phyloP scores from a whole-genome alignment of 2,113 vertebrate species.

The Pontoporia blainvillei region DNA sequence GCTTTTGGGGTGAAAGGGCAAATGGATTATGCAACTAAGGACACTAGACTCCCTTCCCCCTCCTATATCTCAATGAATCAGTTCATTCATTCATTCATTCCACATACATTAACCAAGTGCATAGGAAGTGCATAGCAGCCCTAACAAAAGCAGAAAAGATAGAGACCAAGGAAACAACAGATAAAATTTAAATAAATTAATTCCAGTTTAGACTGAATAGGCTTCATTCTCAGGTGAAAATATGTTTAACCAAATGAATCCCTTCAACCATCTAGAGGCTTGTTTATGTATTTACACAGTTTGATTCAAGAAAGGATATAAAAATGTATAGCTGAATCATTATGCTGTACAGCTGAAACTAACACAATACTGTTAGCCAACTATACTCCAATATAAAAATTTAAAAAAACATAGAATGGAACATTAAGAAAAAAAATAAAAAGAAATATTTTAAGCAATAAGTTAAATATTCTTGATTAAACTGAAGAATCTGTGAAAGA shows the following conservation, averaged over 20 bases:
- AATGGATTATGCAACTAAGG: not conserved
- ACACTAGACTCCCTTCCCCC: accelerated
- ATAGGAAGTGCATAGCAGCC: too few species aligned
- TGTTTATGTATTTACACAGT: not conserved
- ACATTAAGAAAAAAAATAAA: not conserved
- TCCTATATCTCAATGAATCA: not conserved
- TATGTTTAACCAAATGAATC: not conserved
- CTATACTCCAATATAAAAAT: not conserved
- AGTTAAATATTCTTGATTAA: not conserved
- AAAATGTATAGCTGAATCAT: not conserved
- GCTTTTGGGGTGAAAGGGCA: too few species aligned
- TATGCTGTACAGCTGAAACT: not conserved
- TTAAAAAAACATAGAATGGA: not conserved
- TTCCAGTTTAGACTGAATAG: not conserved
- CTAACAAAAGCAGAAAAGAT: not conserved
- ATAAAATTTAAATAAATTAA: not conserved
- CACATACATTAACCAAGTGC: not conserved
- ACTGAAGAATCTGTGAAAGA: not conserved
- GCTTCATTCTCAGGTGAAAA: not conserved
- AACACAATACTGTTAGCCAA: not conserved
- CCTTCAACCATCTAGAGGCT: not conserved
- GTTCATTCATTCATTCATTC: not conserved
- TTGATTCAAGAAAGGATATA: not conserved
- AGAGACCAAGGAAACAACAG: not conserved
- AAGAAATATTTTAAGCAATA: not conserved